Evolutionary conservation across 2,888 invertebrate species (phyloP), one percentile per base, ranked within the genome.

Genomic region (Yponomeuta plumbellus): DNA sequence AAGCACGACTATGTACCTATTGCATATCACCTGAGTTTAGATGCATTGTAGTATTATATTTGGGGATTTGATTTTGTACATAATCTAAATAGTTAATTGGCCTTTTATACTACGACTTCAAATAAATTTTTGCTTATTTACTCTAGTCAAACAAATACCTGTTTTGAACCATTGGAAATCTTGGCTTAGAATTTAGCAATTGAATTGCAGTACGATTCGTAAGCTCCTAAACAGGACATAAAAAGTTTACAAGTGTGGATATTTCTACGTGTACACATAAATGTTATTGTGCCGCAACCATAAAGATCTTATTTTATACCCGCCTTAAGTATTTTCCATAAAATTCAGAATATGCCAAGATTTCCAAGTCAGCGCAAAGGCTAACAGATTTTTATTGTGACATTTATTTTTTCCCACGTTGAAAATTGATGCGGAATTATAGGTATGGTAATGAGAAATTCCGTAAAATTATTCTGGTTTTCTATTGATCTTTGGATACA

Each of bases 401-500:
- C 62, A n/a, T 13, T 70, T 71, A 72, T 72, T 71, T 73, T 71
- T 70, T 72, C 68, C 44, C 44, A 52, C 20, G 8, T 8, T 58
- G 21, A 21, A 22, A 58, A 58, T 20, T 4, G 58, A 58, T 58
- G 11, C 2, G 17, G 17, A 52, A 52, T 17, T 52, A 52, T 52
- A 52, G 13, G 68, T 68, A 71, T 71, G 68, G 75, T 73, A 75
- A 75, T 73, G 73, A 75, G 71, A 73, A 75, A 72, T 73, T 72
- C 72, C 69, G 67, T 66, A 71, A 75, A 73, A 73, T 21, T 75
- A 81, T 82, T 84, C 85, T 88, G 80, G 82, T 87, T 89, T 86
- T 88, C 83, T 87, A 85, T 84, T 81, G 82, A 81, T 85, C 85
- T 85, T 82, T 84, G 82, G 81, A 85, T 80, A 86, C 6, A 34